phyloP scores from a whole-genome alignment of 2,888 invertebrate genomes.

The Penaeus monodon region DNA sequence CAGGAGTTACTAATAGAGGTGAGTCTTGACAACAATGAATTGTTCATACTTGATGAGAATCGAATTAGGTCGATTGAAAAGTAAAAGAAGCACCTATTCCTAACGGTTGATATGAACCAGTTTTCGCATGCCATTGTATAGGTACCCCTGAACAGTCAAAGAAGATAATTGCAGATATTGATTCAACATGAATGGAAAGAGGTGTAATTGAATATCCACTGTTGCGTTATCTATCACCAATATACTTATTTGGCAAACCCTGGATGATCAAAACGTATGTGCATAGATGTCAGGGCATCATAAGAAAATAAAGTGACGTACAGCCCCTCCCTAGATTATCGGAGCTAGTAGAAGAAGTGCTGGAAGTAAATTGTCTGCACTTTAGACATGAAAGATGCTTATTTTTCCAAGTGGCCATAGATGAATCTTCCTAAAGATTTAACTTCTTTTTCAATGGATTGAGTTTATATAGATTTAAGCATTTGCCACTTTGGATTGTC shows the following conservation, averaged over 20 bases:
- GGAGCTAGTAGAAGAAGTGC: no score
- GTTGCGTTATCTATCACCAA: no score
- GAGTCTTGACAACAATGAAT: background rate
- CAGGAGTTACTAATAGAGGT: background rate
- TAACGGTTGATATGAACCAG: background rate
- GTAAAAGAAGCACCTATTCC: background rate
- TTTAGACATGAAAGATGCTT: no score
- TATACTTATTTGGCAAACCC: no score
- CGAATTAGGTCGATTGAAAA: slow-evolving; percentile 5
- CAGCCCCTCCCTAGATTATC: no score
- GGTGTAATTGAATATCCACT: no score
- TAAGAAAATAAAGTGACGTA: no score
- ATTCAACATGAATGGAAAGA: no score
- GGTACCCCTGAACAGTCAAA: slow-evolving; percentile 9
- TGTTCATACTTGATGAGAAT: background rate
- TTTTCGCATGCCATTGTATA: slow-evolving; percentile 4
- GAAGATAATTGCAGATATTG: slow-evolving; percentile 5
- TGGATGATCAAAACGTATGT: no score
- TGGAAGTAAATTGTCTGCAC: slow-evolving; percentile 3
- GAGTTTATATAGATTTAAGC: no score
- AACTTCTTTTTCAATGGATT: no score
- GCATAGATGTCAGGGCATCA: no score
- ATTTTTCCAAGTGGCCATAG: slow-evolving; percentile 6
- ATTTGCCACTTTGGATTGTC: slow-evolving; percentile 22
- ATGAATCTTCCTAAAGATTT: background rate